A percentile compares a stretch with the other conserved stretches of the same genome.
Evolutionary conservation across 2,113 vertebrate species (phyloP).

Genomic region (Psittacula cyanocephala): DNA sequence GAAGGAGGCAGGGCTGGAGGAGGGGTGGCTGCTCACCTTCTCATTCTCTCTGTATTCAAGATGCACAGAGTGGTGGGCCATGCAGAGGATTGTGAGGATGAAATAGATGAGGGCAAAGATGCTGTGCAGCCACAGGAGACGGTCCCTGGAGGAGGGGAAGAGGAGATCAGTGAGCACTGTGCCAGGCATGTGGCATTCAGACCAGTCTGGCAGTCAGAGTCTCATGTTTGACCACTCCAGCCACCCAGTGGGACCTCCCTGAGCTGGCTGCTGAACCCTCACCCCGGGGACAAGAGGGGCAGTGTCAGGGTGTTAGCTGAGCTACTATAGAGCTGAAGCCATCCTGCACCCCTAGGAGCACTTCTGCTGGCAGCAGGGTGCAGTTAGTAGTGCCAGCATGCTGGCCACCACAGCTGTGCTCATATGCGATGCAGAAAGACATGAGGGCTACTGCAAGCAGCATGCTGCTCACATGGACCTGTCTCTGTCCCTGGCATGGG

Average conservation of each 20-base stretch:
- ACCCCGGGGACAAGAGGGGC: not conserved
- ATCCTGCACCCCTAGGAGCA: not conserved
- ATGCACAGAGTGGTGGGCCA: constrained; percentile 88
- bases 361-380: not conserved
- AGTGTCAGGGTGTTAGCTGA: not conserved
- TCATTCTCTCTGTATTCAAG: constrained; percentile 87
- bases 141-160: constrained; percentile 75
- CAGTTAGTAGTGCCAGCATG: not conserved
- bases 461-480: not conserved
- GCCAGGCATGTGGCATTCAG: fast-evolving
- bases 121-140: constrained; percentile 92
- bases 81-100: constrained; percentile 85
- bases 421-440: fast-evolving
- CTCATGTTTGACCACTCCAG: not conserved
- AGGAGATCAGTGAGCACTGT: not conserved
- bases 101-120: constrained; percentile 92
- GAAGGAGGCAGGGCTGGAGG: not conserved
- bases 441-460: fast-evolving
- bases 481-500: fast-evolving
- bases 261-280: not conserved
- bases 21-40: constrained; percentile 77
- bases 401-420: not conserved
- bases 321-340: not conserved
- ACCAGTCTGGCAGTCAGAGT: not conserved
- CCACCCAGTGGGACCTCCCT: fast-evolving